These are phyloP conservation scores for Dascillus cervinus DNA, from an alignment of 2,888 invertebrate species.

Conservation along the genomic window DNA sequence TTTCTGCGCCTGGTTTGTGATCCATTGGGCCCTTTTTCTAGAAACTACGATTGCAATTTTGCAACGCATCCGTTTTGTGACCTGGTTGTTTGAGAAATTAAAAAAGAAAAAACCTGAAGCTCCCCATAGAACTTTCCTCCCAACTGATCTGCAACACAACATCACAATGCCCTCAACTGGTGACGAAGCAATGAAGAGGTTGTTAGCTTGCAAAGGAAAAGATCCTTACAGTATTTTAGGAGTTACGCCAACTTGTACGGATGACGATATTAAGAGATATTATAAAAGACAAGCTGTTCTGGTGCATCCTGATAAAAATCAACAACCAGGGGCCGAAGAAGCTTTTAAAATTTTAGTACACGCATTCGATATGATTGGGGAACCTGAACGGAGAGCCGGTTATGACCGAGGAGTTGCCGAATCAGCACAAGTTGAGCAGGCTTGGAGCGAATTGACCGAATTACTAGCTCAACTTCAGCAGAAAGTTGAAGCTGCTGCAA, in stretches of 20 bases:
- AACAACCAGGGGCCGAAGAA: conserved; percentile 90
- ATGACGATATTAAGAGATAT: conserved; percentile 91
- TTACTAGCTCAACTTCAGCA: conserved; percentile 81
- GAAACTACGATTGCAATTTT: conserved; percentile 27
- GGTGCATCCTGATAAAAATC: conserved; percentile 95
- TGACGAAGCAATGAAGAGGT: conserved; percentile 90
- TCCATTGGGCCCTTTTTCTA: conserved; percentile 30
- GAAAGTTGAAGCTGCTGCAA: conserved; percentile 91
- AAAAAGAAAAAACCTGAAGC: conserved; percentile 41
- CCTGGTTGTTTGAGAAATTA: conserved; percentile 38
- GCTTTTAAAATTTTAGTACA: conserved; percentile 93
- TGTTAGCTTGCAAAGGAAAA: conserved; percentile 89
- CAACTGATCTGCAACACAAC: conserved; percentile 56
- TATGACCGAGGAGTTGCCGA: conserved; percentile 51
- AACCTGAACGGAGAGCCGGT: conserved; percentile 57
- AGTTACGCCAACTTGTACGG: conserved; percentile 77
- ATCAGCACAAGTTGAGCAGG: conserved; percentile 75
- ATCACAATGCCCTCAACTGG: conserved; percentile 82
- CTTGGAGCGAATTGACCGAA: conserved; percentile 79
- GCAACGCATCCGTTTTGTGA: conserved; percentile 30
- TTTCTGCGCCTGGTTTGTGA: conserved; percentile 31
- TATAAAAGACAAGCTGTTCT: conserved; percentile 90
- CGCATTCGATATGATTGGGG: conserved; percentile 91
- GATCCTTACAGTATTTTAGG: conserved; percentile 79
- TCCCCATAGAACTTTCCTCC: conserved; percentile 41